A percentile compares a stretch with the other conserved stretches of the same genome.
These are phyloP conservation scores for Hylyphantes graminicola DNA, from an alignment of 1,140 invertebrate genomes.

Conservation along the genomic window DNA sequence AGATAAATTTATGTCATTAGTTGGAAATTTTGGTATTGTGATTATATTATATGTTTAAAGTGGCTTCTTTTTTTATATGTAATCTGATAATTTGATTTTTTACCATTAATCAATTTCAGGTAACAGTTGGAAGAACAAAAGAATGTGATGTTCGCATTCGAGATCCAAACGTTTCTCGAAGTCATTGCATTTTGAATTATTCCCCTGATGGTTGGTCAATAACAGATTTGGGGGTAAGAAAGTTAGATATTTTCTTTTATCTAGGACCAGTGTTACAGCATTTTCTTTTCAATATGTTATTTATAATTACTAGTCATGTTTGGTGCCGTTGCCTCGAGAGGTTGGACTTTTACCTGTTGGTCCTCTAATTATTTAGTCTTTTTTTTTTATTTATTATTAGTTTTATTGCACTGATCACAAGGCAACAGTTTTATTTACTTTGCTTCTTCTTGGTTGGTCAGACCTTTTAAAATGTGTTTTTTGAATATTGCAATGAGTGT, in stretches of 20 bases:
- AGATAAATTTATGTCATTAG: not conserved
- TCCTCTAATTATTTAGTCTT: no score
- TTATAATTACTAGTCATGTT: no score
- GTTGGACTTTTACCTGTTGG: no score
- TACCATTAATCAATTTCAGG: not conserved
- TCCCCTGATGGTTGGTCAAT: not conserved
- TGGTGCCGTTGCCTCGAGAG: no score
- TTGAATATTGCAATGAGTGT: no score
- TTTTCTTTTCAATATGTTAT: no score
- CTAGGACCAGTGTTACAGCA: not conserved
- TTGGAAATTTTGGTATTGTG: not conserved
- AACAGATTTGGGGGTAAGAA: constrained; percentile 13
- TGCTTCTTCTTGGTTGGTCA: no score
- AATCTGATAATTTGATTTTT: not conserved
- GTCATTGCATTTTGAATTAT: not conserved
- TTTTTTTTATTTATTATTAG: no score
- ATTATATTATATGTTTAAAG: not conserved
- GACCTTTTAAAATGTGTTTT: no score
- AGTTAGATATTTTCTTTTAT: not conserved
- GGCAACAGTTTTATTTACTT: no score
- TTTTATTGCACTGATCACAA: no score
- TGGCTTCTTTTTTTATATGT: not conserved
- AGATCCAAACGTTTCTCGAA: constrained; percentile 1
- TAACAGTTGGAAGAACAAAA: constrained; percentile 2
- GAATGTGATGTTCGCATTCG: not conserved